A percentile compares a stretch with the other conserved stretches of the same genome.
phyloP scores from a whole-genome alignment of 2,113 vertebrate species.

The Sapayoa aenigma region DNA sequence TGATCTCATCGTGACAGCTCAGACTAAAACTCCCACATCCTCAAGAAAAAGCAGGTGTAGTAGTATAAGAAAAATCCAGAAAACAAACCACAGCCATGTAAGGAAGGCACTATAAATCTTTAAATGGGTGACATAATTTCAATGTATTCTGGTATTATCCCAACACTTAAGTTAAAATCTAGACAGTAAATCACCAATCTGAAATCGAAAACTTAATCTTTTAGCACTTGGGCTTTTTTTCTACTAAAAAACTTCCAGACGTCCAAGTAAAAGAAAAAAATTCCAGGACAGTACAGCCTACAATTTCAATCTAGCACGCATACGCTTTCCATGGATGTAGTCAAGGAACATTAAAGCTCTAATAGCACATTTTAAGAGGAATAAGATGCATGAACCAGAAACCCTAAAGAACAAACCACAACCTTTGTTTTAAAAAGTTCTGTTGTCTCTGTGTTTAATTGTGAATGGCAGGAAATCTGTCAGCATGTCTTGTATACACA shows the following conservation, averaged over 20 bases:
- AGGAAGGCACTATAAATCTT: background rate
- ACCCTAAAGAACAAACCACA: background rate
- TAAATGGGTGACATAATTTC: background rate
- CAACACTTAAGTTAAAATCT: background rate
- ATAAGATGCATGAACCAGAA: background rate
- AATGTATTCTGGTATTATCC: background rate
- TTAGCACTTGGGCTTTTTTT: background rate
- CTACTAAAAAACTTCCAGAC: background rate
- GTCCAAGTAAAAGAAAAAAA: background rate
- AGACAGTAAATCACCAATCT: background rate
- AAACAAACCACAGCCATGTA: background rate
- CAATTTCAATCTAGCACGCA: background rate
- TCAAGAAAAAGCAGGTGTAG: background rate
- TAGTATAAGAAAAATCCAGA: background rate
- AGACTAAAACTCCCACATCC: background rate
- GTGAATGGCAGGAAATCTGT: background rate
- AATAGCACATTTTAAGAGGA: background rate
- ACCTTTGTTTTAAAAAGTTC: background rate
- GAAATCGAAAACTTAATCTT: background rate
- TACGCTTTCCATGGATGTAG: background rate
- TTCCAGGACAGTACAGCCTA: background rate
- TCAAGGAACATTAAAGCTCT: background rate
- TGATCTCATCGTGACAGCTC: background rate
- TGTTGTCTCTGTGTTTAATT: background rate
- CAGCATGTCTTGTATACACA: background rate